These are phyloP conservation scores for Martes martes DNA, from an alignment of 2,113 vertebrate species.

Conservation along the genomic window DNA sequence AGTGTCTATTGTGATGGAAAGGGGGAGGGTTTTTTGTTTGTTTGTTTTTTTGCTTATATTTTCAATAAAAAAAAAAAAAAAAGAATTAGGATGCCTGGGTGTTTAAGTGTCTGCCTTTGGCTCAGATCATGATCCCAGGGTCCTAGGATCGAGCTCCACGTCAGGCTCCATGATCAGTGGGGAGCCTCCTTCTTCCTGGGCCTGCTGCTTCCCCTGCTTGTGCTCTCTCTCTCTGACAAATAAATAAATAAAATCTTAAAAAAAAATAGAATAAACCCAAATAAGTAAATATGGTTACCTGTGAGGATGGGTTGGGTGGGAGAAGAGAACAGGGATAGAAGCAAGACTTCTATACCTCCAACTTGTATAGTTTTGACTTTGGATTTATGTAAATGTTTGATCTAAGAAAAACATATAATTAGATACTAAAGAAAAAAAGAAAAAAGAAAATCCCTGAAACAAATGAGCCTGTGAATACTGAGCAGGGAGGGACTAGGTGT, in stretches of 20 bases:
- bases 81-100: too few relatives aligned
- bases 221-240: too few relatives aligned
- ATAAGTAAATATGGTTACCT: neutral
- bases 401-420: neutral
- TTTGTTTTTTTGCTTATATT: neutral
- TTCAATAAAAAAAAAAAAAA: neutral
- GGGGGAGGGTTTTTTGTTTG: neutral
- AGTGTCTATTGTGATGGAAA: neutral
- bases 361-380: neutral
- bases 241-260: neutral
- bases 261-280: neutral
- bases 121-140: too few relatives aligned
- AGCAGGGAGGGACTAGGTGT: neutral
- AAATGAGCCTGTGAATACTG: neutral
- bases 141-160: too few relatives aligned
- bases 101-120: too few relatives aligned
- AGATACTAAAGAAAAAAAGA: neutral
- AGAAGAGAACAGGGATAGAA: neutral
- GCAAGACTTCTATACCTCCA: neutral
- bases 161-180: too few relatives aligned
- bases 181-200: too few relatives aligned
- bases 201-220: too few relatives aligned
- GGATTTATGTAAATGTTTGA: neutral
- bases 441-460: neutral
- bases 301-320: neutral